These are phyloP conservation scores for Agonopterix arenella DNA, from an alignment of 2,888 invertebrate species.

Conservation along the genomic window DNA sequence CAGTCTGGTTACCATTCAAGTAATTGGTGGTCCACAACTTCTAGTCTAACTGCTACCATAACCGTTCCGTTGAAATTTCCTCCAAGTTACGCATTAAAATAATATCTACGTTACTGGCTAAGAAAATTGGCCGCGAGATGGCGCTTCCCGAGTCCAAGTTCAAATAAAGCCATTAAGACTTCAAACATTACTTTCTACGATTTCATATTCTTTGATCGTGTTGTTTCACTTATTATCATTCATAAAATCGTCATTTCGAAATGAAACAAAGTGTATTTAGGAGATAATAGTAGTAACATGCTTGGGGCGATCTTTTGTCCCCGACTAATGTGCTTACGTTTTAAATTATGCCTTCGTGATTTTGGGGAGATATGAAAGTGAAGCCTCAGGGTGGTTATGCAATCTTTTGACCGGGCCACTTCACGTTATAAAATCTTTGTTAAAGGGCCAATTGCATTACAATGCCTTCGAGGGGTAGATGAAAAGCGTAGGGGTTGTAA, in stretches of 20 bases:
- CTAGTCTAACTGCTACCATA: constrained; percentile 46
- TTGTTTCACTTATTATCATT: constrained; percentile 2
- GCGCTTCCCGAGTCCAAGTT: constrained; percentile 43
- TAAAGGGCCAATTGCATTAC: constrained; percentile 41
- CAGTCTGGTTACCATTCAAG: constrained; percentile 43
- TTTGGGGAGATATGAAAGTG: constrained; percentile 59
- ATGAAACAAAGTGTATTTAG: no score
- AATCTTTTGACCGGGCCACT: constrained; percentile 43
- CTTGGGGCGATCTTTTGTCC: constrained; percentile 36
- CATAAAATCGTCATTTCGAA: background rate
- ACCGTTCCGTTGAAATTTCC: constrained; percentile 47
- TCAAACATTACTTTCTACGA: constrained; percentile 38
- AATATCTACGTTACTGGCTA: constrained; percentile 41
- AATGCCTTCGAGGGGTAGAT: constrained; percentile 24
- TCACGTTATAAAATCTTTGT: constrained; percentile 44
- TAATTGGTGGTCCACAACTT: constrained; percentile 57
- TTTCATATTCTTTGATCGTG: constrained; percentile 9
- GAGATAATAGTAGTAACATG: constrained; percentile 13
- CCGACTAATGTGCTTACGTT: constrained; percentile 51
- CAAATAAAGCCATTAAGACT: constrained; percentile 52
- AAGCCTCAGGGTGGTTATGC: constrained; percentile 38
- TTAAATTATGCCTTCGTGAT: constrained; percentile 52
- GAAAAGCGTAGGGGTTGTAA: constrained; percentile 13
- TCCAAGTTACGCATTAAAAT: constrained; percentile 55
- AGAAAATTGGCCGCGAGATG: constrained; percentile 61